Base-by-base conservation (phyloP, 2,888 invertebrate genomes). In the Amiota communis region DNA sequence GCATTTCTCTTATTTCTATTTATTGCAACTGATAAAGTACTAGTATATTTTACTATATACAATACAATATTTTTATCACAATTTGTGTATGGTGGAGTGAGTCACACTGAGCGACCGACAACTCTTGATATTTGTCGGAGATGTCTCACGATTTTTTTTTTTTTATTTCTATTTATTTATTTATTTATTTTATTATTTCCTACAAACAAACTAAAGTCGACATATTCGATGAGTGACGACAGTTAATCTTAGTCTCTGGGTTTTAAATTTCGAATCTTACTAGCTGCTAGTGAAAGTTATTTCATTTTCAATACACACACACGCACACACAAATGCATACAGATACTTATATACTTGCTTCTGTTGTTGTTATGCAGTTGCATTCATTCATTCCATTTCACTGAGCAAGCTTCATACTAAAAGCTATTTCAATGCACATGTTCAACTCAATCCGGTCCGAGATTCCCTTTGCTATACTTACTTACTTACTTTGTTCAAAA, bases 211-310 rank as follows among this genome's bases (percentile, higher is more conserved):
- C 36, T 36, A 36, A 36, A 13, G 13, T 8, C 53, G 53, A 53
- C 53, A 53, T 53, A 9, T n/a, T n/a, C 53, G n/a, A n/a, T 15
- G 53, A 53, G 53, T 36, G 47, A 51, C 51, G 67, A 51, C 53
- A 53, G 51, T 68, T 51, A 68, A 68, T 53, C 67, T 53, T 70
- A 71, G 59, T 67, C 68, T n/a, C 23, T 70, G 59, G 56, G 77
- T 74, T 76, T 76, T 75, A 74, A 72, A 75, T 80, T 80, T 82
- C 77, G 73, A 68, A 51, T 15, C 23, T 36, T 36, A 36, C 36
- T 36, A 36, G 77, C 78, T 83, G 84, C 84, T 83, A 83, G 83
- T 83, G 83, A 83, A 83, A 83, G 83, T 83, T 81, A 80, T 82
- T 78, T 76, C 76, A 73, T 36, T 36, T 36, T 36, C 76, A 79